Conservation (phyloP, 2,113 vertebrate species). For the Podarcis cretensis region DNA sequence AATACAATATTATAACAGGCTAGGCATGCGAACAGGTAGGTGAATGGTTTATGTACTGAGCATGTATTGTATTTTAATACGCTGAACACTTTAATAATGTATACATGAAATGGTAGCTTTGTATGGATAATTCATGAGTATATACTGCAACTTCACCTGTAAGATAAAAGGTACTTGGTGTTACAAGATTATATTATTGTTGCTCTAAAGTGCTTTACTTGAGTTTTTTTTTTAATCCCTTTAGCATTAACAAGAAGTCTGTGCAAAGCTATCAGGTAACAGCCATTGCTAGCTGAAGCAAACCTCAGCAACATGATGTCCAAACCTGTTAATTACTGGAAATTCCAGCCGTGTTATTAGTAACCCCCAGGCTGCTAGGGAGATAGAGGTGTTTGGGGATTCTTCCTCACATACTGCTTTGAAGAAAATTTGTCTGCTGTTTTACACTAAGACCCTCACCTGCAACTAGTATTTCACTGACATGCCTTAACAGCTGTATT, state of each 20-base stretch:
- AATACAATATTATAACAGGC: too few relatives aligned
- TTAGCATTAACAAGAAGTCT: neutral
- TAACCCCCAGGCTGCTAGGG: neutral
- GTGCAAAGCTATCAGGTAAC: neutral
- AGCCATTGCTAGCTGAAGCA: neutral
- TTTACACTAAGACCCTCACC: neutral
- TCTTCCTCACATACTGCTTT: neutral
- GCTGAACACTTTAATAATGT: too few relatives aligned
- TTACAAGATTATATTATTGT: too few relatives aligned
- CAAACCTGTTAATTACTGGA: neutral
- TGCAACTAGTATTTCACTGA: neutral
- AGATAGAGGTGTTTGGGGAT: neutral
- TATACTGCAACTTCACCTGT: too few relatives aligned
- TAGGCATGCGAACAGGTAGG: too few relatives aligned
- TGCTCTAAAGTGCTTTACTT: too few relatives aligned
- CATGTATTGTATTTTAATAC: too few relatives aligned
- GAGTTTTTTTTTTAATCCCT: neutral
- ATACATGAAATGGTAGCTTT: too few relatives aligned
- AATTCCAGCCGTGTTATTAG: neutral
- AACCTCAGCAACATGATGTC: neutral
- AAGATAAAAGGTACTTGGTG: too few relatives aligned
- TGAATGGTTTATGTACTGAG: too few relatives aligned
- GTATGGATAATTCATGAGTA: too few relatives aligned
- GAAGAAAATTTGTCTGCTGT: neutral
- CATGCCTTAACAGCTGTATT: neutral